phyloP scores from a whole-genome alignment of 1,140 invertebrate species.

The Halesus radiatus region DNA sequence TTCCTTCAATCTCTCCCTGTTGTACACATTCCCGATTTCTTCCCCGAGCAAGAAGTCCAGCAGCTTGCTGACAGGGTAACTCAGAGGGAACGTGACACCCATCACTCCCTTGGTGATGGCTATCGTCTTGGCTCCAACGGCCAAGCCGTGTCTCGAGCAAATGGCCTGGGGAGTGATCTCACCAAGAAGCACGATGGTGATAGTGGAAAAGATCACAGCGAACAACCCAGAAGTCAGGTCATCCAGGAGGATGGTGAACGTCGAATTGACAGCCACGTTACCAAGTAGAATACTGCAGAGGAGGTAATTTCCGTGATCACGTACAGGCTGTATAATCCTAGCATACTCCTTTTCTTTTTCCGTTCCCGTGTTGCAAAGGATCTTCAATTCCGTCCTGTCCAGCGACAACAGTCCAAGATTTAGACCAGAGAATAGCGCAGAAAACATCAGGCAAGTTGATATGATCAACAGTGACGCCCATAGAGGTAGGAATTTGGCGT shows the following conservation, averaged over 20 bases:
- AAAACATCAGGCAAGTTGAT: slow-evolving; percentile 83
- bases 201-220: slow-evolving; percentile 90
- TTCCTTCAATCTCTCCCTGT: slow-evolving; percentile 95
- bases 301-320: slow-evolving; percentile 95
- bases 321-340: slow-evolving; percentile 88
- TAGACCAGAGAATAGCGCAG: slow-evolving; percentile 94
- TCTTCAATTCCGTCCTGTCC: slow-evolving; percentile 95
- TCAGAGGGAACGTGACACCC: slow-evolving; percentile 92
- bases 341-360: slow-evolving; percentile 86
- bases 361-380: slow-evolving; percentile 89
- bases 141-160: slow-evolving; percentile 95
- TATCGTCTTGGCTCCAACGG: slow-evolving; percentile 95
- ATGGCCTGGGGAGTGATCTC: slow-evolving; percentile 96
- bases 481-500: slow-evolving; percentile 78
- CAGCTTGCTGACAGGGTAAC: slow-evolving; percentile 94
- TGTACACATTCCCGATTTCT: slow-evolving; percentile 98
- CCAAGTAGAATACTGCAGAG: slow-evolving; percentile 95
- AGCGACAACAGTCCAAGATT: slow-evolving; percentile 98
- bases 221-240: slow-evolving; percentile 91
- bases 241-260: slow-evolving; percentile 96
- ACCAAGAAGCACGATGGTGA: slow-evolving; percentile 96
- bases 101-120: slow-evolving; percentile 95
- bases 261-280: slow-evolving; percentile 98
- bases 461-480: slow-evolving; percentile 86
- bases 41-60: slow-evolving; percentile 91